phyloP scores from a whole-genome alignment of 2,888 invertebrate genomes.

The Rambutsinella grinnellia region DNA sequence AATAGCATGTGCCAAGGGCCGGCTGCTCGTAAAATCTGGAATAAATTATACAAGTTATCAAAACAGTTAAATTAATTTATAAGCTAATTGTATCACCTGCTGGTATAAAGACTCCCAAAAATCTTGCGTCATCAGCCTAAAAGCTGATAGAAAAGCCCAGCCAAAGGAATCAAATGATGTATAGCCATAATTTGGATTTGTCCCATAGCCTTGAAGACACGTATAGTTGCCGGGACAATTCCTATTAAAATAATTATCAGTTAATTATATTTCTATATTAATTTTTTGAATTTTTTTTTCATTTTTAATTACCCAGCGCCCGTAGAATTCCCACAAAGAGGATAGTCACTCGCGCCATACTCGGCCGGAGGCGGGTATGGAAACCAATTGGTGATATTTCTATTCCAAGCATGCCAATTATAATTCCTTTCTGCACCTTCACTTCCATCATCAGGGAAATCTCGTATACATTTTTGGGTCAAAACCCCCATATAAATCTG shows the following conservation, averaged over 20 bases:
- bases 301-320: too few relatives aligned
- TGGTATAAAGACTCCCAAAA: slow-evolving; percentile 99
- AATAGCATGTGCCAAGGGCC: too few relatives aligned
- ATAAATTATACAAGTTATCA: too few relatives aligned
- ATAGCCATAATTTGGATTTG: slow-evolving; percentile 96
- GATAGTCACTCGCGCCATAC: slow-evolving; percentile 77
- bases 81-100: too few relatives aligned
- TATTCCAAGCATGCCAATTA: slow-evolving; percentile 42
- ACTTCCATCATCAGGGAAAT: slow-evolving; percentile 81
- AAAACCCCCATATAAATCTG: slow-evolving; percentile 99
- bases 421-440: slow-evolving; percentile 21
- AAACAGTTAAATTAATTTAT: too few relatives aligned
- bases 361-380: slow-evolving; percentile 74
- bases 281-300: too few relatives aligned
- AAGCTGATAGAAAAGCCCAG: slow-evolving; percentile 96
- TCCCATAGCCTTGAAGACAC: slow-evolving; percentile 92
- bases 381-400: slow-evolving; percentile 19
- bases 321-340: slow-evolving; percentile 91
- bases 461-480: slow-evolving; percentile 94
- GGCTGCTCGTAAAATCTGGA: too few relatives aligned
- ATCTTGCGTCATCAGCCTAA: too few relatives aligned
- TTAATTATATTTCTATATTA: too few relatives aligned
- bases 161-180: slow-evolving; percentile 99
- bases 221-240: slow-evolving; percentile 86
- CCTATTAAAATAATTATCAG: too few relatives aligned